Conservation (phyloP, 2,797 vertebrate species). For the Tenualosa ilisha region DNA sequence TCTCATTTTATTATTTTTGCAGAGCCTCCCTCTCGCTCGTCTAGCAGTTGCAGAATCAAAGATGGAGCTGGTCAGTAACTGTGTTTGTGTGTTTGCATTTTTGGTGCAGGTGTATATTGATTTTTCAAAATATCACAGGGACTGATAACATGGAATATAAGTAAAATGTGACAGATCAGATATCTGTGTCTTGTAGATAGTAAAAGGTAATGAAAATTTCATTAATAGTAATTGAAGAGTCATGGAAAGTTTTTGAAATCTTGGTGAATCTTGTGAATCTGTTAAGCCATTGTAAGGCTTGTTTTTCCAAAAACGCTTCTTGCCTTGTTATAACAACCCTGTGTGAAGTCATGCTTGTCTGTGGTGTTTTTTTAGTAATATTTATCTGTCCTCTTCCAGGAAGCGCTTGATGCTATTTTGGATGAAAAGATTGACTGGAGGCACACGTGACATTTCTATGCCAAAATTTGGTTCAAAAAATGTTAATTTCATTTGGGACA, state of each 20-base stretch:
- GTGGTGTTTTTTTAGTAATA: neutral
- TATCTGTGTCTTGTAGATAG: too few relatives aligned
- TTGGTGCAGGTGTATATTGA: neutral
- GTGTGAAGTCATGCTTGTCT: neutral
- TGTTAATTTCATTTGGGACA: neutral
- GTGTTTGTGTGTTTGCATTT: neutral
- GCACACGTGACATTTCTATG: neutral
- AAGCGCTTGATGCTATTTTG: constrained; percentile 13
- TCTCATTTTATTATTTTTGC: neutral
- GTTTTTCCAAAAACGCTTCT: neutral
- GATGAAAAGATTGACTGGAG: constrained; percentile 22
- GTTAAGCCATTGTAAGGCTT: neutral
- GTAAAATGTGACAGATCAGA: too few relatives aligned
- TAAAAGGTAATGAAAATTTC: too few relatives aligned
- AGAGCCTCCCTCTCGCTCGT: neutral
- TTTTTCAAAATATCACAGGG: neutral
- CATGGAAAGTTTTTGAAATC: too few relatives aligned
- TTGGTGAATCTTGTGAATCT: neutral
- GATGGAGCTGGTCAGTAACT: neutral
- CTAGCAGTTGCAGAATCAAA: constrained; percentile 10
- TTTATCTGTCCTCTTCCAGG: neutral
- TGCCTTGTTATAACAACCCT: neutral
- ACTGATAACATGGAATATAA: too few relatives aligned
- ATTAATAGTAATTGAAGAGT: too few relatives aligned
- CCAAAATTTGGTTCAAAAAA: neutral